Conservation (phyloP, 1,140 invertebrate species). For the Panagrolaimus sp. region DNA sequence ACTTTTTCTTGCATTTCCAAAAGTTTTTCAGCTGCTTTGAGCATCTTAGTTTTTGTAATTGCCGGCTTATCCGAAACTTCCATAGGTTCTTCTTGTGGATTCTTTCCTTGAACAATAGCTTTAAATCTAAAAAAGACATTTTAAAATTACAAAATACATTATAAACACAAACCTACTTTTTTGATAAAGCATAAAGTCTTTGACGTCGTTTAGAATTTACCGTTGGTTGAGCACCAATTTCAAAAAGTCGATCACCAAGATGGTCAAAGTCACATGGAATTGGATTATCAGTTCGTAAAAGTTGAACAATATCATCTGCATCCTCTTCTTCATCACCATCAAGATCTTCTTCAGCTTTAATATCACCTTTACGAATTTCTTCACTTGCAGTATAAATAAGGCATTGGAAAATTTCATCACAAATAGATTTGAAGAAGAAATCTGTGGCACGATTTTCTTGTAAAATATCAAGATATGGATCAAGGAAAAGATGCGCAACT, state of each 20-base stretch:
- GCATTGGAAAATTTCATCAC: slow-evolving; percentile 54
- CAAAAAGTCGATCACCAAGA: slow-evolving; percentile 50
- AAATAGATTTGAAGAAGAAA: slow-evolving; percentile 49
- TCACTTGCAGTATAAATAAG: slow-evolving; percentile 49
- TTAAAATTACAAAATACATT: no score
- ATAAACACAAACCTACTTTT: no score
- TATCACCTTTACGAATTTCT: slow-evolving; percentile 30
- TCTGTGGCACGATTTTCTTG: slow-evolving; percentile 41
- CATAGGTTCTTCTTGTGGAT: slow-evolving; percentile 26
- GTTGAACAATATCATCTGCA: slow-evolving; percentile 18
- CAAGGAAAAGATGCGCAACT: neutral
- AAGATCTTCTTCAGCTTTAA: no score
- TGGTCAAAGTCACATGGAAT: slow-evolving; percentile 52
- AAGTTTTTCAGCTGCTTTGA: slow-evolving; percentile 15
- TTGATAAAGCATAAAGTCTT: slow-evolving; percentile 52
- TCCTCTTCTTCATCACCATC: slow-evolving; percentile 39
- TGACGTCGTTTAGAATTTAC: slow-evolving; percentile 46
- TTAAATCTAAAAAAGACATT: no score
- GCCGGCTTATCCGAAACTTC: slow-evolving; percentile 8
- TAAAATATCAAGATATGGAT: slow-evolving; percentile 18
- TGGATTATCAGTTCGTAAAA: slow-evolving; percentile 12
- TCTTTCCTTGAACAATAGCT: slow-evolving; percentile 25
- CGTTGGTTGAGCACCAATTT: slow-evolving; percentile 38
- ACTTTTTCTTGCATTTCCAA: neutral
- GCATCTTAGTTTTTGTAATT: neutral